phyloP scores from a whole-genome alignment of 2,797 vertebrate genomes.

The Pristis pectinata region DNA sequence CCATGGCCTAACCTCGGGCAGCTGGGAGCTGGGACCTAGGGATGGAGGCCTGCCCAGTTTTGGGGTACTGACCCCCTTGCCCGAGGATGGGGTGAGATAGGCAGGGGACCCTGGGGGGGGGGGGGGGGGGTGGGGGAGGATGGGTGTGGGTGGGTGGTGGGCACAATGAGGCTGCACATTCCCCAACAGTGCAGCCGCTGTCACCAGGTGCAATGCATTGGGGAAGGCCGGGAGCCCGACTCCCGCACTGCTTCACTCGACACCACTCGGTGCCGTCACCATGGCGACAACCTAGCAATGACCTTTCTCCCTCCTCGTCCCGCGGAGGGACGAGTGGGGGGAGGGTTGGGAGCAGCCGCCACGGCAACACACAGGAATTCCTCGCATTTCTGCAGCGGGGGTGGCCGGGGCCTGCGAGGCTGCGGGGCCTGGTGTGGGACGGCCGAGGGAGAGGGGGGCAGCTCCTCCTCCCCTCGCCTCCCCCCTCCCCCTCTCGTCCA shows the following conservation, averaged over 20 bases:
- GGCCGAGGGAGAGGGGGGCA: too few species aligned
- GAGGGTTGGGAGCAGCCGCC: not conserved
- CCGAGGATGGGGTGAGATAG: too few species aligned
- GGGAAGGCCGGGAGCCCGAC: not conserved
- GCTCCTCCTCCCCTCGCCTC: too few species aligned
- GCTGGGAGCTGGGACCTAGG: too few species aligned
- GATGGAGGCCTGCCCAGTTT: too few species aligned
- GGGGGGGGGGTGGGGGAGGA: too few species aligned
- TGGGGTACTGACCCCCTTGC: too few species aligned
- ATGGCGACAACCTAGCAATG: conserved; percentile 5
- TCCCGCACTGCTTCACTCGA: not conserved
- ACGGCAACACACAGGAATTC: not conserved
- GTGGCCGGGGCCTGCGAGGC: not conserved
- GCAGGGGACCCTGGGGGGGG: too few species aligned
- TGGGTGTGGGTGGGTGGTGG: not conserved
- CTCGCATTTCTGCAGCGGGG: not conserved
- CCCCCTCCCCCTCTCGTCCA: too few species aligned
- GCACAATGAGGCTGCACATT: not conserved
- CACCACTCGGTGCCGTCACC: not conserved
- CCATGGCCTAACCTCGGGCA: too few species aligned
- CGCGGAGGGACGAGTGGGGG: not conserved
- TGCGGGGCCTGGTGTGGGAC: not conserved
- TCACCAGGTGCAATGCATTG: not conserved
- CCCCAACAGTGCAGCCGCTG: not conserved
- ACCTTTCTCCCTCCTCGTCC: not conserved